Evolutionary conservation across 1,140 invertebrate genomes (phyloP).

Genomic region (Drosophila tristis): DNA sequence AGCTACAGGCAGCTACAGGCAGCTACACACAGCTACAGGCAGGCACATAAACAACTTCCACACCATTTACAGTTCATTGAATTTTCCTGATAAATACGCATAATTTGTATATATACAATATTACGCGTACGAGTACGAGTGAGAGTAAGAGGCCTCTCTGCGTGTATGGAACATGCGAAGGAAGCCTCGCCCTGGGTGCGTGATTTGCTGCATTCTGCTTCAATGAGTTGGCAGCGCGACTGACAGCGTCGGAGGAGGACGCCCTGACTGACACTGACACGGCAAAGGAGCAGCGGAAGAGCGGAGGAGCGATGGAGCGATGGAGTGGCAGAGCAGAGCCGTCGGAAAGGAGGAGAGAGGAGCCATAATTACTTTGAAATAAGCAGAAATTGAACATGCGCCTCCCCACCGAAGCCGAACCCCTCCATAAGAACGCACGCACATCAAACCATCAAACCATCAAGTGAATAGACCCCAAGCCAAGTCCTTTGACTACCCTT

Average conservation of each 20-base stretch:
- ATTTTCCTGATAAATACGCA: conserved; percentile 81
- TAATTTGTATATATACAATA: conserved; percentile 79
- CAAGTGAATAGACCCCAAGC: not conserved
- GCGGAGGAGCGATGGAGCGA: conserved; percentile 1
- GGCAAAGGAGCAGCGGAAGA: conserved; percentile 22
- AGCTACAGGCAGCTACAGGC: conserved; percentile 11
- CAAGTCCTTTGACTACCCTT: too few relatives aligned
- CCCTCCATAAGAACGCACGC: conserved; percentile 6
- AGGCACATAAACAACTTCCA: conserved; percentile 67
- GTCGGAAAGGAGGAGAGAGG: too few relatives aligned
- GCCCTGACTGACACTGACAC: conserved; percentile 46
- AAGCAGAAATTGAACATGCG: conserved; percentile 59
- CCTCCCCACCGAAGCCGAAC: not conserved
- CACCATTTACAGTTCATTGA: conserved; percentile 82
- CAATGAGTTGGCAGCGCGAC: conserved; percentile 62
- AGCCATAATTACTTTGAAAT: conserved; percentile 79
- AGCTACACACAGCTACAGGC: too few relatives aligned
- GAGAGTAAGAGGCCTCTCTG: not conserved
- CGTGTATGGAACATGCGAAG: conserved; percentile 37
- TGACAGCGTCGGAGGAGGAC: not conserved
- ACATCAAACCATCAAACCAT: not conserved
- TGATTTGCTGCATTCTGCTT: conserved; percentile 80
- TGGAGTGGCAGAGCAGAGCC: too few relatives aligned
- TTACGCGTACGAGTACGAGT: not conserved
- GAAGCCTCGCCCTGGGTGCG: conserved; percentile 40